phyloP scores from a whole-genome alignment of 2,113 vertebrate genomes.

The Prietella phreatophila region DNA sequence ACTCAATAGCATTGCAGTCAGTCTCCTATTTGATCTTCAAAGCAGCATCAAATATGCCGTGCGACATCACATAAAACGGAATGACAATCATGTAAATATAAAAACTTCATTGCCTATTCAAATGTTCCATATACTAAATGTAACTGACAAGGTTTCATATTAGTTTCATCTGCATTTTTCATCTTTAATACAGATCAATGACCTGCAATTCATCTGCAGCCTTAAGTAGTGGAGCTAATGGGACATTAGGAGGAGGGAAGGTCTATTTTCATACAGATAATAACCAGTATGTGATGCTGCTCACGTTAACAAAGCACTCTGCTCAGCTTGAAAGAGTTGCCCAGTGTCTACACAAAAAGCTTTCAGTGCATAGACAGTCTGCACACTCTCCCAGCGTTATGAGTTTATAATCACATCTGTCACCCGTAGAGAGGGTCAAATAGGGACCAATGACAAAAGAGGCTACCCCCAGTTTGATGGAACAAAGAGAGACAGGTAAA shows the following conservation, averaged over 20 bases:
- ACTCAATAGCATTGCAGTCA: not conserved
- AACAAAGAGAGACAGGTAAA: conserved; percentile 25
- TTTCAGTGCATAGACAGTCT: conserved; percentile 38
- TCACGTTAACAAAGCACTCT: conserved; percentile 49
- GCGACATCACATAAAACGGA: not conserved
- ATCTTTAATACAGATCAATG: conserved; percentile 36
- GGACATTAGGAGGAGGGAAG: conserved; percentile 60
- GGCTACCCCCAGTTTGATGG: conserved; percentile 33
- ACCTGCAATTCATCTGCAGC: conserved; percentile 27
- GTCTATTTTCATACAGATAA: conserved; percentile 69
- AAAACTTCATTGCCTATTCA: not conserved
- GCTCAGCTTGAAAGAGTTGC: conserved; percentile 47
- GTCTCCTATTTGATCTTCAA: not conserved
- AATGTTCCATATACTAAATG: not conserved
- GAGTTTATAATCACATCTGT: conserved; percentile 28
- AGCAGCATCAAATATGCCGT: not conserved
- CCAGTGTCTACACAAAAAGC: conserved; percentile 47
- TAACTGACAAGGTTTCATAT: not conserved
- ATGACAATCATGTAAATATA: not conserved
- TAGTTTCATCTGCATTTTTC: conserved; percentile 10
- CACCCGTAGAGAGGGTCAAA: conserved; percentile 50
- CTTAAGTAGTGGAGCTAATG: conserved; percentile 68
- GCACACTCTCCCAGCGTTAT: conserved; percentile 39
- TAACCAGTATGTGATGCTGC: conserved; percentile 72
- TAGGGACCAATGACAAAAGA: conserved; percentile 34